A percentile compares a stretch with the other conserved stretches of the same genome.
Evolutionary conservation across 2,797 vertebrate species (phyloP).

Genomic region (Cuculus canorus): DNA sequence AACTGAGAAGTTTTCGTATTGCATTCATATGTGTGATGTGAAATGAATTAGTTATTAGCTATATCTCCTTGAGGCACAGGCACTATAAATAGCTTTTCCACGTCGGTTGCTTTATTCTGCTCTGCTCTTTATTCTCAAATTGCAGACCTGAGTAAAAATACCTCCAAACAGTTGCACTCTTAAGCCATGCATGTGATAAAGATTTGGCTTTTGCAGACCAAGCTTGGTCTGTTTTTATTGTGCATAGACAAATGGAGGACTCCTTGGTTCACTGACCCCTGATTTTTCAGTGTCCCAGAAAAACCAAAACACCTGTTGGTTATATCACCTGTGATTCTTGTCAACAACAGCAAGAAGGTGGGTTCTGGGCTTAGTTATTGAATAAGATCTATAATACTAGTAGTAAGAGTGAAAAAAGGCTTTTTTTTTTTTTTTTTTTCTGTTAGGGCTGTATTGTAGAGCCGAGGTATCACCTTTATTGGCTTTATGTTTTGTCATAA

Average conservation of each 20-base stretch:
- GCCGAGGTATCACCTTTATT: not conserved
- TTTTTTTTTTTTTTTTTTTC: not conserved
- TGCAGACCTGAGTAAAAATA: not conserved
- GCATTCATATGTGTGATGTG: conserved; percentile 27
- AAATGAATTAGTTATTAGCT: conserved; percentile 62
- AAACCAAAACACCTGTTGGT: not conserved
- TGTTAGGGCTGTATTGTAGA: not conserved
- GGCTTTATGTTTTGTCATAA: not conserved
- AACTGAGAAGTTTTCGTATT: conserved; percentile 40
- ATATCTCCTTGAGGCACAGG: conserved; percentile 2
- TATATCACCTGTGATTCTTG: not conserved
- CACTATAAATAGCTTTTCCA: conserved; percentile 59
- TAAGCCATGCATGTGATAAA: not conserved
- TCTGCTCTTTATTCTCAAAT: not conserved
- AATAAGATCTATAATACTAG: not conserved
- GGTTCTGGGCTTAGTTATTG: not conserved
- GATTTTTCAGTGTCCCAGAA: not conserved
- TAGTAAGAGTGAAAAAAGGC: not conserved
- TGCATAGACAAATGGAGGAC: not conserved
- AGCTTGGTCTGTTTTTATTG: not conserved
- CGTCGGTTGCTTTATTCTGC: conserved; percentile 26
- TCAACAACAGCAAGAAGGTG: not conserved
- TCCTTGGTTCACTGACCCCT: not conserved
- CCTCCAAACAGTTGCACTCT: not conserved
- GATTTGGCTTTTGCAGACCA: not conserved